Evolutionary conservation across 2,797 vertebrate genomes (phyloP).

Genomic region (Poeciliopsis infans): DNA sequence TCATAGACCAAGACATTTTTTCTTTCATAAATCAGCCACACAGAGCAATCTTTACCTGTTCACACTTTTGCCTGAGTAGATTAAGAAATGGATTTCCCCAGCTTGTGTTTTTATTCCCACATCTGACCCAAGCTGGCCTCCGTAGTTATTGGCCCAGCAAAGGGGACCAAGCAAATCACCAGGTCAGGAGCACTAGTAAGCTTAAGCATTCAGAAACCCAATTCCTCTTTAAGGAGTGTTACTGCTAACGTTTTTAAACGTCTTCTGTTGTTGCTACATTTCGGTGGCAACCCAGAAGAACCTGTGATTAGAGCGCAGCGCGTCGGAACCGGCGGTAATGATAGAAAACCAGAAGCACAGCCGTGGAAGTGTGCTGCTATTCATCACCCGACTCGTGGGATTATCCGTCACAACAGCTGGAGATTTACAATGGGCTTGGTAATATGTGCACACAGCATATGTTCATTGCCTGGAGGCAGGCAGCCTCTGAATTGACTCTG

Average conservation of each 20-base stretch:
- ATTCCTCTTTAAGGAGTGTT: not conserved
- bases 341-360: slow-evolving; percentile 2
- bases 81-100: not conserved
- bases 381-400: slow-evolving; percentile 30
- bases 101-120: not conserved
- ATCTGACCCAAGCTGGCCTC: not conserved
- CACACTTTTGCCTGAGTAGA: not conserved
- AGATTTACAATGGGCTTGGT: slow-evolving; percentile 41
- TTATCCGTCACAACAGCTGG: slow-evolving; percentile 34
- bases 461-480: slow-evolving; percentile 35
- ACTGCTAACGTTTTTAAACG: not conserved
- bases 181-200: not conserved
- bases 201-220: not conserved
- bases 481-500: slow-evolving; percentile 42
- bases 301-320: slow-evolving; percentile 7
- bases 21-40: not conserved
- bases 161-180: not conserved
- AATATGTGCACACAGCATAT: slow-evolving; percentile 21
- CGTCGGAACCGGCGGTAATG: slow-evolving; percentile 15
- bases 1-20: not conserved
- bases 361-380: slow-evolving; percentile 28
- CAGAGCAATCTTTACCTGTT: not conserved
- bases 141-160: not conserved
- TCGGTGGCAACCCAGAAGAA: not conserved
- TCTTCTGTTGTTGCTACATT: not conserved